phyloP scores from a whole-genome alignment of 2,797 vertebrate genomes.

The Muraenolepis orangiensis region DNA sequence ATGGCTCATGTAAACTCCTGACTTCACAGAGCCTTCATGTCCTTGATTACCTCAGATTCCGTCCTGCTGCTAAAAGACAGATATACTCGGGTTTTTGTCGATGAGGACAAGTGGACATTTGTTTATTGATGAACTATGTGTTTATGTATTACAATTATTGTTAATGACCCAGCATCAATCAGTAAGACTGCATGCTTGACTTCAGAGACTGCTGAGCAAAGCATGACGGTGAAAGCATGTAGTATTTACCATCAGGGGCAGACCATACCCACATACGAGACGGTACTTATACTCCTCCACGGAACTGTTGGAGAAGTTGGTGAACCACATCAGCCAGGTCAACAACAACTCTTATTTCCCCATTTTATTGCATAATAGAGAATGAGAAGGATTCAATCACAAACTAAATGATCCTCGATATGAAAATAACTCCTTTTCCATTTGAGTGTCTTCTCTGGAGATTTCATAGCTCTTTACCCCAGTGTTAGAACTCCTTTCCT shows the following conservation, averaged over 20 bases:
- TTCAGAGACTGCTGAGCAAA: background rate
- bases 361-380: background rate
- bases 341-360: background rate
- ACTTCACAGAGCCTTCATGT: background rate
- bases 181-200: background rate
- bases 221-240: background rate
- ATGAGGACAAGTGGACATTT: background rate
- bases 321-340: background rate
- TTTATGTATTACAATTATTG: background rate
- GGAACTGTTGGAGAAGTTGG: background rate
- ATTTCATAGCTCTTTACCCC: background rate
- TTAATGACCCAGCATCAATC: background rate
- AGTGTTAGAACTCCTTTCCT: background rate
- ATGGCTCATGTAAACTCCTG: background rate
- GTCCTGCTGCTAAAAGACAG: background rate
- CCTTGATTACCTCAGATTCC: background rate
- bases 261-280: too few relatives aligned
- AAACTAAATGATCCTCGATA: background rate
- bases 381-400: background rate
- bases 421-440: background rate
- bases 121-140: background rate
- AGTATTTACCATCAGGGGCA: background rate
- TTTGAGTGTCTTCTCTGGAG: background rate
- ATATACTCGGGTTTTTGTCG: background rate
- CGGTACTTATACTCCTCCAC: background rate